Percentiles rank a stretch among this genome's conserved stretches.
Conservation (phyloP, 2,113 vertebrate genomes). For the Pandion haliaetus region DNA sequence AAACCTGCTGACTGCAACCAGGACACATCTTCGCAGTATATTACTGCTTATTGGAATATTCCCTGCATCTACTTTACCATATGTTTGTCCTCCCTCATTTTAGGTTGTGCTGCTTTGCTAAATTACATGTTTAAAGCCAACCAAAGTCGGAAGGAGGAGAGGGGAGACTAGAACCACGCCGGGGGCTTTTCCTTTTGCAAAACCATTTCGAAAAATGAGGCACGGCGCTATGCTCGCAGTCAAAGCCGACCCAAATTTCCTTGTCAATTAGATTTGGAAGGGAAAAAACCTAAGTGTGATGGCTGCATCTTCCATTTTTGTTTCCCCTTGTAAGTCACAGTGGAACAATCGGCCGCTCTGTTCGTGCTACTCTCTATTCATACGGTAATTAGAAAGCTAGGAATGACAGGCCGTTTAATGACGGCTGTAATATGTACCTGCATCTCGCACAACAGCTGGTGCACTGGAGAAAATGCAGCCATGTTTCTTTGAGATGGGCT, state of each 20-base stretch:
- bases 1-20: constrained; percentile 1
- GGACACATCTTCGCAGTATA: neutral
- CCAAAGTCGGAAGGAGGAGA: neutral
- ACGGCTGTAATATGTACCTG: constrained; percentile 29
- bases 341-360: neutral
- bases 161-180: neutral
- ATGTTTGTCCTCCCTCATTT: neutral
- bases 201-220: fast-evolving
- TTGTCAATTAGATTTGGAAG: neutral
- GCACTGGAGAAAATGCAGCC: neutral
- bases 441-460: constrained; percentile 21
- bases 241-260: neutral
- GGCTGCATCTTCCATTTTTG: neutral
- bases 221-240: fast-evolving
- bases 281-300: neutral
- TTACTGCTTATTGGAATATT: constrained; percentile 17
- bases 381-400: constrained; percentile 33
- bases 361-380: neutral
- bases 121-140: neutral
- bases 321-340: neutral
- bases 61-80: constrained; percentile 3
- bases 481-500: constrained; percentile 18
- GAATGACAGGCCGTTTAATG: constrained; percentile 39
- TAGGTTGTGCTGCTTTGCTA: neutral
- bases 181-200: neutral